phyloP scores from a whole-genome alignment of 1,140 invertebrate genomes.

The Maconellicoccus hirsutus region DNA sequence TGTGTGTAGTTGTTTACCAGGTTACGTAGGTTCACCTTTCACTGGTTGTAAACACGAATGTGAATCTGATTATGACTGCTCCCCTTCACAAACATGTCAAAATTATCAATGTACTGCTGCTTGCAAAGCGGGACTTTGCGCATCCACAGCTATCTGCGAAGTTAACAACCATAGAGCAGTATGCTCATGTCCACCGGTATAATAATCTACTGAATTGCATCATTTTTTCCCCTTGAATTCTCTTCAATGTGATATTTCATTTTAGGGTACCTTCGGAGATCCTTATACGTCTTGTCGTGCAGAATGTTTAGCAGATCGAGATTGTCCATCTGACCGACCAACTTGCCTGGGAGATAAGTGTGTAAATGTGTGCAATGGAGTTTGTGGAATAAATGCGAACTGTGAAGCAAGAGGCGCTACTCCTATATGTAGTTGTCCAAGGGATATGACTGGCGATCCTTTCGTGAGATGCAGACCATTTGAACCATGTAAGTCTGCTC shows the following conservation, averaged over 20 bases:
- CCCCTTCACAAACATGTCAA: conserved; percentile 53
- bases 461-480: conserved; percentile 69
- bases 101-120: conserved; percentile 66
- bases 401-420: conserved; percentile 63
- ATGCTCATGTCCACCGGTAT: conserved; percentile 66
- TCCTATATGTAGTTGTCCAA: conserved; percentile 72
- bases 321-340: conserved; percentile 61
- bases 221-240: neutral
- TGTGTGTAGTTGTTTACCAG: conserved; percentile 60
- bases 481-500: conserved; percentile 53
- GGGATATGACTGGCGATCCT: conserved; percentile 74
- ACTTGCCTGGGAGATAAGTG: conserved; percentile 71
- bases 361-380: conserved; percentile 58
- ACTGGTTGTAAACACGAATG: conserved; percentile 64
- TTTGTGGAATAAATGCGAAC: conserved; percentile 67
- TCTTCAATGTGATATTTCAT: neutral
- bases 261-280: conserved; percentile 59
- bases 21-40: conserved; percentile 58
- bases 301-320: conserved; percentile 57
- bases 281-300: conserved; percentile 55
- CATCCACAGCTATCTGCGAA: conserved; percentile 62
- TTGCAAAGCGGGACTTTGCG: conserved; percentile 56
- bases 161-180: conserved; percentile 61
- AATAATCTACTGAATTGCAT: neutral
- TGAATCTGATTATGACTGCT: conserved; percentile 60